Percentiles rank a stretch among this genome's conserved stretches.
phyloP scores from a whole-genome alignment of 2,888 invertebrate species.

The Andrena flavipes region DNA sequence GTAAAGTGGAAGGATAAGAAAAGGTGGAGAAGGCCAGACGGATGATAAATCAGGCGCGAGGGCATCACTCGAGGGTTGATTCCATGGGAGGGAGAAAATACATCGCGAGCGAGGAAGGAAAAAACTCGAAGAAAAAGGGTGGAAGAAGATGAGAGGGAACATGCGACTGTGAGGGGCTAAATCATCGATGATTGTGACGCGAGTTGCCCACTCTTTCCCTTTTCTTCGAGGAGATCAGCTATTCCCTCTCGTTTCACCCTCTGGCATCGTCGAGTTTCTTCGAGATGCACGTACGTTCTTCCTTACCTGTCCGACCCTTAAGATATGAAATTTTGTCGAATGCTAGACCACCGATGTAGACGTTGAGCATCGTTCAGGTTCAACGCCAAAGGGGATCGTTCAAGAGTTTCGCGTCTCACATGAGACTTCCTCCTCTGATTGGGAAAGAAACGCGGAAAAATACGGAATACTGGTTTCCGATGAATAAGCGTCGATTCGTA shows the following conservation, averaged over 20 bases:
- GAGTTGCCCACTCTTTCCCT: conserved; percentile 50
- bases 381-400: conserved; percentile 15
- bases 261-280: conserved; percentile 20
- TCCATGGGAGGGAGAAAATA: conserved; percentile 20
- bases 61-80: conserved; percentile 64
- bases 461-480: conserved; percentile 35
- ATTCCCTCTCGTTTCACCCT: conserved; percentile 24
- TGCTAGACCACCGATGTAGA: conserved; percentile 32
- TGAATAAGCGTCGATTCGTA: conserved; percentile 27
- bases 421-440: conserved; percentile 6
- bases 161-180: conserved; percentile 59
- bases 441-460: conserved; percentile 21
- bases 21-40: conserved; percentile 33
- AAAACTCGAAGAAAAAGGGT: conserved; percentile 50
- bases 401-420: neutral
- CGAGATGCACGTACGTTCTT: neutral
- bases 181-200: conserved; percentile 73
- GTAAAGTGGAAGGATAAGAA: conserved; percentile 7
- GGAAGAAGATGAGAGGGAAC: conserved; percentile 61
- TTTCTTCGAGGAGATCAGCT: neutral
- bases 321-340: conserved; percentile 25
- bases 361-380: conserved; percentile 6
- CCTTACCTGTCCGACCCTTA: neutral
- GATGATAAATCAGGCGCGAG: conserved; percentile 68
- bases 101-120: conserved; percentile 35